These are phyloP conservation scores for Venturia canescens DNA, from an alignment of 1,140 invertebrate species.

Conservation along the genomic window DNA sequence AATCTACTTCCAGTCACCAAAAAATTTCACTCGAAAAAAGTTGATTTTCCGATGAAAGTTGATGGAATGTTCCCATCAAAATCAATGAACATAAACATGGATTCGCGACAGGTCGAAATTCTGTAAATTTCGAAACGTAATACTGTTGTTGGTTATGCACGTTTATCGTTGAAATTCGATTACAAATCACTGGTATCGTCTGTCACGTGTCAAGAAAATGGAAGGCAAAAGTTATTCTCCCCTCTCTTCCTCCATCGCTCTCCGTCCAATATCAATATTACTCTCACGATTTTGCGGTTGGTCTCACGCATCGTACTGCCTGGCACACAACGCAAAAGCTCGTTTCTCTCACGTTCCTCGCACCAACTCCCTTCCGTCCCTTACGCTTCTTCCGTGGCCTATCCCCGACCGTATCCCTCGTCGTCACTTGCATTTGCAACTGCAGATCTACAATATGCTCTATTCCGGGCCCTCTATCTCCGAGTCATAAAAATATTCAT, in stretches of 20 bases:
- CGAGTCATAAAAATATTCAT: slow-evolving; percentile 18
- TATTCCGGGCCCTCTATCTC: not conserved
- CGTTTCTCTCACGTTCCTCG: slow-evolving; percentile 5
- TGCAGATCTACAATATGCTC: slow-evolving; percentile 22
- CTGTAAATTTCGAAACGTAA: too few species aligned
- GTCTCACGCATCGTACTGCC: slow-evolving; percentile 37
- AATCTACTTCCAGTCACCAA: too few species aligned
- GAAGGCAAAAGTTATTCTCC: slow-evolving; percentile 2
- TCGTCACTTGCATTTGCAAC: not conserved
- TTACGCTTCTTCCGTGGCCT: not conserved
- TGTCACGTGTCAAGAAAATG: slow-evolving; percentile 18
- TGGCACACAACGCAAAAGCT: slow-evolving; percentile 37
- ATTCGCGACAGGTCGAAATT: too few species aligned
- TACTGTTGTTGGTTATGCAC: too few species aligned
- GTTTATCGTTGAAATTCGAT: not conserved
- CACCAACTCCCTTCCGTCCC: not conserved
- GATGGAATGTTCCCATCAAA: too few species aligned
- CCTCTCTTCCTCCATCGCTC: not conserved
- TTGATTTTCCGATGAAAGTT: too few species aligned
- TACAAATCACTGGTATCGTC: slow-evolving; percentile 18
- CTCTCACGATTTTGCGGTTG: slow-evolving; percentile 18
- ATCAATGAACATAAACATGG: too few species aligned
- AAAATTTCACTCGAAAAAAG: too few species aligned
- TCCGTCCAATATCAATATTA: slow-evolving; percentile 19
- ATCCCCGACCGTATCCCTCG: not conserved